Evolutionary conservation across 1,140 invertebrate genomes (phyloP).

Genomic region (Penaeus vannamei): DNA sequence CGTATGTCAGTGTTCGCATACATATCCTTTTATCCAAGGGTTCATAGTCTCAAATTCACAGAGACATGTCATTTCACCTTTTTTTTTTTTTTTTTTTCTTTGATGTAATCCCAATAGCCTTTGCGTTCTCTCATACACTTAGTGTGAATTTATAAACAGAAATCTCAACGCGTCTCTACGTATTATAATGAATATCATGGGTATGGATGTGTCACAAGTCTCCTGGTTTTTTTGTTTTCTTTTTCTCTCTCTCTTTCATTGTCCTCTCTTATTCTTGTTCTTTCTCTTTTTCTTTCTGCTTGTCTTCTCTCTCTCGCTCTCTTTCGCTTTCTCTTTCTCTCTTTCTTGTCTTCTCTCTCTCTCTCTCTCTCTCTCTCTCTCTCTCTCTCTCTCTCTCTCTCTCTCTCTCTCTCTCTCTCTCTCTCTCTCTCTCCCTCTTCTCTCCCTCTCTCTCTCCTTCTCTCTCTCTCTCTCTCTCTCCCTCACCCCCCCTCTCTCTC

Average conservation of each 20-base stretch:
- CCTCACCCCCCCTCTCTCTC: not conserved
- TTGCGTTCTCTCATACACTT: too few relatives aligned
- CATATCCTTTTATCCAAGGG: too few relatives aligned
- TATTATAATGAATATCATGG: not conserved
- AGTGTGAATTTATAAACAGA: too few relatives aligned
- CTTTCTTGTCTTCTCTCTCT: too few relatives aligned
- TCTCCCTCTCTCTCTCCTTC: slow-evolving; percentile 1
- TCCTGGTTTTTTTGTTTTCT: not conserved
- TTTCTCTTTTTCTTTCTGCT: not conserved
- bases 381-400: slow-evolving; percentile 10
- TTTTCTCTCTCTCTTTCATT: not conserved
- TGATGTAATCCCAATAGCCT: too few relatives aligned
- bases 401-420: slow-evolving; percentile 1
- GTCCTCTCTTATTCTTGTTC: too few relatives aligned
- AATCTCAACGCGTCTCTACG: too few relatives aligned
- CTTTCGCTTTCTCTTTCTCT: not conserved
- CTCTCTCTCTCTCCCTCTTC: not conserved
- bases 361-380: slow-evolving; percentile 10
- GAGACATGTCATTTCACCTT: too few relatives aligned
- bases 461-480: not conserved
- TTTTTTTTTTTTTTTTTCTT: too few relatives aligned
- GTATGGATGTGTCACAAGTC: not conserved
- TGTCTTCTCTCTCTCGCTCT: slow-evolving; percentile 19
- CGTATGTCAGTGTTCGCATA: too few relatives aligned
- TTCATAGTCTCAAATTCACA: too few relatives aligned